Evolutionary conservation across 2,113 vertebrate species (phyloP).

Genomic region (Nothobranchius furzeri): DNA sequence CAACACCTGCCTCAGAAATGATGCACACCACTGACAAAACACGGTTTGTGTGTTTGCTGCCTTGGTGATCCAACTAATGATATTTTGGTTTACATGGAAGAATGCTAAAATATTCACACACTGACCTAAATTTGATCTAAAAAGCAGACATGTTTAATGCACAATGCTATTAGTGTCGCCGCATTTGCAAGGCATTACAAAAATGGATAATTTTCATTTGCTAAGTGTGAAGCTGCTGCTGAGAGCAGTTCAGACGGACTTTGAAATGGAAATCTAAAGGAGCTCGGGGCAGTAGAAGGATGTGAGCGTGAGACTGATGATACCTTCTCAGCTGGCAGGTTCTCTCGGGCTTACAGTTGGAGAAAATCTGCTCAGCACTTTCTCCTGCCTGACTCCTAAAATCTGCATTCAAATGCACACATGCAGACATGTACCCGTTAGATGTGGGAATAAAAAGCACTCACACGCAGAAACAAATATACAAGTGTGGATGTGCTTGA

Average conservation of each 20-base stretch:
- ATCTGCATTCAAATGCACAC: constrained; percentile 13
- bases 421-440: constrained; percentile 3
- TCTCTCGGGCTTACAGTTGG: constrained; percentile 37
- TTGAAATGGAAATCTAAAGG: constrained; percentile 65
- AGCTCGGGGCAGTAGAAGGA: constrained; percentile 43
- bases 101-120: constrained; percentile 1
- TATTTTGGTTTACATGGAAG: constrained; percentile 10
- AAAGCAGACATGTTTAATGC: constrained; percentile 8
- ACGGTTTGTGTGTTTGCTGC: constrained; percentile 8
- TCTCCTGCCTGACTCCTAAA: not conserved
- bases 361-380: constrained; percentile 51
- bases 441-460: constrained; percentile 1
- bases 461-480: constrained; percentile 1
- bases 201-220: constrained; percentile 1
- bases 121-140: not conserved
- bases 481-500: not conserved
- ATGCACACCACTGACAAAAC: constrained; percentile 54
- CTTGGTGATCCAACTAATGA: not conserved
- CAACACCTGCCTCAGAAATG: constrained; percentile 41
- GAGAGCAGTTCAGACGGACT: constrained; percentile 46
- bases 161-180: constrained; percentile 15
- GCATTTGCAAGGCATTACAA: constrained; percentile 17
- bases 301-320: constrained; percentile 36
- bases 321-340: constrained; percentile 46
- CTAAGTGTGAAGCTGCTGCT: constrained; percentile 42